phyloP scores from a whole-genome alignment of 1,140 invertebrate species.

The Drosophila teissieri region DNA sequence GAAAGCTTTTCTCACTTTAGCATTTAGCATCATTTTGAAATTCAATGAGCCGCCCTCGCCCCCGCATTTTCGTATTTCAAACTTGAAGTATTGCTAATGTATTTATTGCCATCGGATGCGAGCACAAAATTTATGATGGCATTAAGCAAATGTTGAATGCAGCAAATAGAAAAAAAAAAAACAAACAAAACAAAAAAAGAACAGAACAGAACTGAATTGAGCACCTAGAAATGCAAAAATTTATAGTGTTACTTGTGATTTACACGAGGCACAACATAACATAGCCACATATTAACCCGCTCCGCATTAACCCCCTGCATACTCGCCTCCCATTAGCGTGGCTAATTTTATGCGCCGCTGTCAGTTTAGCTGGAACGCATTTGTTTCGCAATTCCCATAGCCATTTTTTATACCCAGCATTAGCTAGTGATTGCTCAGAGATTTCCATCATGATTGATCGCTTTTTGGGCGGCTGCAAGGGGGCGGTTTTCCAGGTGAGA shows the following conservation, averaged over 20 bases:
- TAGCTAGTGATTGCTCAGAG: slow-evolving; percentile 17
- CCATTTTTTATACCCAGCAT: slow-evolving; percentile 24
- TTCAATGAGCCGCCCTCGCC: slow-evolving; percentile 71
- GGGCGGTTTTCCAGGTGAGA: not conserved
- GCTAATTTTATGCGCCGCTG: slow-evolving; percentile 15
- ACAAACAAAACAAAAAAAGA: too few relatives aligned
- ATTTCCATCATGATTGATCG: slow-evolving; percentile 23
- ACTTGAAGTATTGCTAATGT: slow-evolving; percentile 47
- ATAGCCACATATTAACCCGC: slow-evolving; percentile 16
- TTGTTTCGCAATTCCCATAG: slow-evolving; percentile 12
- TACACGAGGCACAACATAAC: slow-evolving; percentile 64
- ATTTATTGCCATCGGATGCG: slow-evolving; percentile 64
- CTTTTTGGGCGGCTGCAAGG: not conserved
- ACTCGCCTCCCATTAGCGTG: slow-evolving; percentile 6
- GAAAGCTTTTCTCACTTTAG: slow-evolving; percentile 82
- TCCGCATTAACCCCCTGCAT: not conserved
- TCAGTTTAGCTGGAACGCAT: slow-evolving; percentile 29
- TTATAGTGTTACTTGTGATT: slow-evolving; percentile 76
- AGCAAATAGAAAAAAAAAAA: not conserved
- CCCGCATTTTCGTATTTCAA: slow-evolving; percentile 10
- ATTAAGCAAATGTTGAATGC: slow-evolving; percentile 73
- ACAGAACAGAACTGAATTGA: slow-evolving; percentile 27
- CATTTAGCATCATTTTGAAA: slow-evolving; percentile 73
- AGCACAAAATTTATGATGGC: slow-evolving; percentile 74
- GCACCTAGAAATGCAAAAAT: slow-evolving; percentile 49